Evolutionary conservation across 2,113 vertebrate genomes (phyloP).

Genomic region (Haplotaxodon microlepis): DNA sequence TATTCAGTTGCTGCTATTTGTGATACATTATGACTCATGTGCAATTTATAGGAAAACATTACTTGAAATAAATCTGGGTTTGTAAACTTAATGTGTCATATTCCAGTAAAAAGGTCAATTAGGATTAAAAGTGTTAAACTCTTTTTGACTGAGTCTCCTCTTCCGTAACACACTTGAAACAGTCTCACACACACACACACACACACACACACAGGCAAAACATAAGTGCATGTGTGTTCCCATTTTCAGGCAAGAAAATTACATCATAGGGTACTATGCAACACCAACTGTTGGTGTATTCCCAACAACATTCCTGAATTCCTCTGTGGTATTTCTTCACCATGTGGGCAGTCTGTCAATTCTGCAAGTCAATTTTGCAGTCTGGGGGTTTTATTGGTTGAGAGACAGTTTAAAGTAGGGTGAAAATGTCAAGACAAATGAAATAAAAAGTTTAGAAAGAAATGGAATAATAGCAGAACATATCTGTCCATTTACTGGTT

Average conservation of each 20-base stretch:
- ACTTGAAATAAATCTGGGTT: not conserved
- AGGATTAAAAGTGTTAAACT: constrained; percentile 10
- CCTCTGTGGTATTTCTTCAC: constrained; percentile 26
- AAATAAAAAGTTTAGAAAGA: not conserved
- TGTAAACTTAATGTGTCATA: not conserved
- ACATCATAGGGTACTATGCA: not conserved
- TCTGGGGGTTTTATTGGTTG: not conserved
- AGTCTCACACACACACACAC: fast-evolving
- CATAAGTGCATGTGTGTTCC: not conserved
- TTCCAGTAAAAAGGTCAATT: constrained; percentile 14
- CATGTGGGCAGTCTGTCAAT: not conserved
- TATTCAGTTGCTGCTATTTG: not conserved
- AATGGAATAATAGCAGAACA: not conserved
- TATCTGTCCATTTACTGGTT: not conserved
- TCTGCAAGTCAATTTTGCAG: not conserved
- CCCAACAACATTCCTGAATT: constrained; percentile 33
- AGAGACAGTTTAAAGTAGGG: not conserved
- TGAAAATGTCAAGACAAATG: not conserved
- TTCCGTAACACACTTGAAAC: not conserved
- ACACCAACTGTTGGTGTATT: constrained; percentile 25
- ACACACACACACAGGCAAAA: not conserved
- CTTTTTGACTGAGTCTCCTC: not conserved
- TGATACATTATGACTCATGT: not conserved
- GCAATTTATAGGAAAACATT: not conserved
- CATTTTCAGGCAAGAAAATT: not conserved